A percentile compares a stretch with the other conserved stretches of the same genome.
These are phyloP conservation scores for Melipona beecheii DNA, from an alignment of 2,888 invertebrate species.

Conservation along the genomic window DNA sequence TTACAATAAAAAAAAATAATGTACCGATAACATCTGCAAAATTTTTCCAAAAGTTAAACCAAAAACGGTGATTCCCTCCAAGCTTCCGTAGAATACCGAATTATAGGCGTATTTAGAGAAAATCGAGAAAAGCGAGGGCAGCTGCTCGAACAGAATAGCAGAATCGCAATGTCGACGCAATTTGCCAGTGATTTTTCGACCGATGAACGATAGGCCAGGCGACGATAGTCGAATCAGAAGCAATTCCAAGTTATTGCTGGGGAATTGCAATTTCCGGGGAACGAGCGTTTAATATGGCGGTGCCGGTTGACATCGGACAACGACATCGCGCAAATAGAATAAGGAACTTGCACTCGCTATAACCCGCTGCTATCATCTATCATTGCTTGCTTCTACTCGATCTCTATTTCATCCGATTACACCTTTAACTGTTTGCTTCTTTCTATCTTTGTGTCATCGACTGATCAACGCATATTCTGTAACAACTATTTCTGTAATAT, in stretches of 20 bases:
- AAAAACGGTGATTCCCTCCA: neutral
- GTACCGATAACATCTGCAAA: neutral
- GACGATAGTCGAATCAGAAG: slow-evolving; percentile 53
- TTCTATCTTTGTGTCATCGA: neutral
- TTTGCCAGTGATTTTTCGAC: slow-evolving; percentile 46
- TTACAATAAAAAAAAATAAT: neutral
- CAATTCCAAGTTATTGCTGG: slow-evolving; percentile 53
- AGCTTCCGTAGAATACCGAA: slow-evolving; percentile 22
- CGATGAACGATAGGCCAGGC: slow-evolving; percentile 34
- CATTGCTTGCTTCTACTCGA: slow-evolving; percentile 16
- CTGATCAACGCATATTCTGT: neutral
- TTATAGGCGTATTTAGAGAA: slow-evolving; percentile 24
- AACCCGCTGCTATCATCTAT: neutral
- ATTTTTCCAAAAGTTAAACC: neutral
- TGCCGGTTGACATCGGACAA: slow-evolving; percentile 1
- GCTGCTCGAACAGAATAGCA: slow-evolving; percentile 21
- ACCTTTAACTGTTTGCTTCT: neutral
- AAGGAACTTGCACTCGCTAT: slow-evolving; percentile 41
- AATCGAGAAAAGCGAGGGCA: slow-evolving; percentile 16
- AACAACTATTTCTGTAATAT: neutral
- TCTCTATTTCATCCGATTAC: slow-evolving; percentile 13
- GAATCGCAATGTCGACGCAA: slow-evolving; percentile 11
- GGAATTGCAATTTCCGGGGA: slow-evolving; percentile 68
- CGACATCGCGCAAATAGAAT: slow-evolving; percentile 42
- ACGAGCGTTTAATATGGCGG: slow-evolving; percentile 46